Percentiles rank a stretch among this genome's conserved stretches.
Conservation (phyloP, 2,113 vertebrate species). For the Pseudonaja textilis region DNA sequence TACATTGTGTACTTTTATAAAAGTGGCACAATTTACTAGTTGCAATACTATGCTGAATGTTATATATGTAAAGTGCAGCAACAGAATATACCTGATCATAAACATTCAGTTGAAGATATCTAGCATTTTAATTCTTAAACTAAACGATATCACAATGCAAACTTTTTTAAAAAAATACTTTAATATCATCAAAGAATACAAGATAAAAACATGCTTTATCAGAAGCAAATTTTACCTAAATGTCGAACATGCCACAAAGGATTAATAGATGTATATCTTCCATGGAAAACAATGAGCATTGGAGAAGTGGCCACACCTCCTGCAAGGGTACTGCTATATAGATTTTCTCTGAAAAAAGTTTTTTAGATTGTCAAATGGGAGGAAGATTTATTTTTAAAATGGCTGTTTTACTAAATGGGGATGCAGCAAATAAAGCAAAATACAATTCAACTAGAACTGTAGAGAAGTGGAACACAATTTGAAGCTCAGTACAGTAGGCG, state of each 20-base stretch:
- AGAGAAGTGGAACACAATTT: neutral
- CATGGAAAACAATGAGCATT: constrained; percentile 93
- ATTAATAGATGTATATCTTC: constrained; percentile 83
- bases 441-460: neutral
- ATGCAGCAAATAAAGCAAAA: neutral
- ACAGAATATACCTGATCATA: neutral
- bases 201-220: neutral
- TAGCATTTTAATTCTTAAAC: neutral
- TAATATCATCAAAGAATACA: neutral
- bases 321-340: constrained; percentile 92
- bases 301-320: constrained; percentile 92
- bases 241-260: constrained; percentile 92
- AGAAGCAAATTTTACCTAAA: constrained; percentile 77
- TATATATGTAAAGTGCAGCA: neutral
- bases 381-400: neutral
- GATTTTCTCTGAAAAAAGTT: constrained; percentile 78
- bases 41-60: neutral
- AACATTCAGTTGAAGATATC: neutral
- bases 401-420: neutral
- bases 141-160: neutral
- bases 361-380: neutral
- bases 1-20: neutral
- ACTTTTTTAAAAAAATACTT: neutral
- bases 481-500: neutral
- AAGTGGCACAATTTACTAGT: neutral